These are phyloP conservation scores for Malurus cyaneus DNA, from an alignment of 2,113 vertebrate genomes.

Conservation along the genomic window DNA sequence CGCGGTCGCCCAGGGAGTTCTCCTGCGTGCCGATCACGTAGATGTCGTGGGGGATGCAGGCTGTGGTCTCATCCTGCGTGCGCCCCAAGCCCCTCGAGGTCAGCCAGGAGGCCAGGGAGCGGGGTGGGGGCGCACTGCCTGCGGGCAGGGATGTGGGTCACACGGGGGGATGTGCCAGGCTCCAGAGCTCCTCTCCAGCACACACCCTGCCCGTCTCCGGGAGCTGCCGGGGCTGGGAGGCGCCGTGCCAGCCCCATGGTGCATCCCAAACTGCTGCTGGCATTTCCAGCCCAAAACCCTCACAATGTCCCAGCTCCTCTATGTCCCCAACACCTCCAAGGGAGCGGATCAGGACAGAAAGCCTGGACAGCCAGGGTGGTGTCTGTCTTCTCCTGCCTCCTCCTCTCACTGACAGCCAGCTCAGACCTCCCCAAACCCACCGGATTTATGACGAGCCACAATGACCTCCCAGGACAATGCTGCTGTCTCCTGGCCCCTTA, in stretches of 20 bases:
- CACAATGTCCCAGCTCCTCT: not conserved
- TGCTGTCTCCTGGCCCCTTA: constrained; percentile 33
- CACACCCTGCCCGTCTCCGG: fast-evolving
- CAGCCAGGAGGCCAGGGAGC: constrained; percentile 82
- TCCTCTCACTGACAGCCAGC: not conserved
- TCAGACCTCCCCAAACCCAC: not conserved
- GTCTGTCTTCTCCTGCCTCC: not conserved
- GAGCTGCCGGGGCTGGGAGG: fast-evolving
- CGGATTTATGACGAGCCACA: fast-evolving
- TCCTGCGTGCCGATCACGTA: constrained; percentile 88
- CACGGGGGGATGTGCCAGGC: too few relatives aligned
- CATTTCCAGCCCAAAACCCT: not conserved
- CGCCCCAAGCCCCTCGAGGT: constrained; percentile 80
- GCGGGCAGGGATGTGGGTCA: not conserved
- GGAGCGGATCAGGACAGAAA: fast-evolving
- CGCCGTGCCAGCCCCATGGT: fast-evolving
- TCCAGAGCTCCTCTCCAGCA: fast-evolving
- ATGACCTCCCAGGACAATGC: not conserved
- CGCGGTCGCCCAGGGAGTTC: constrained; percentile 86
- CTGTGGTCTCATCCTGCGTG: constrained; percentile 76
- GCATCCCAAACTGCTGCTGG: not conserved
- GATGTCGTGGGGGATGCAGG: constrained; percentile 81
- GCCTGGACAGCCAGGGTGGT: fast-evolving
- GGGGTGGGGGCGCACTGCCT: constrained; percentile 82
- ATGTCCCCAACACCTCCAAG: fast-evolving